Evolutionary conservation across 2,113 vertebrate species (phyloP), one percentile per base, ranked within the genome.

Genomic region (Andinoacara biseriatus): DNA sequence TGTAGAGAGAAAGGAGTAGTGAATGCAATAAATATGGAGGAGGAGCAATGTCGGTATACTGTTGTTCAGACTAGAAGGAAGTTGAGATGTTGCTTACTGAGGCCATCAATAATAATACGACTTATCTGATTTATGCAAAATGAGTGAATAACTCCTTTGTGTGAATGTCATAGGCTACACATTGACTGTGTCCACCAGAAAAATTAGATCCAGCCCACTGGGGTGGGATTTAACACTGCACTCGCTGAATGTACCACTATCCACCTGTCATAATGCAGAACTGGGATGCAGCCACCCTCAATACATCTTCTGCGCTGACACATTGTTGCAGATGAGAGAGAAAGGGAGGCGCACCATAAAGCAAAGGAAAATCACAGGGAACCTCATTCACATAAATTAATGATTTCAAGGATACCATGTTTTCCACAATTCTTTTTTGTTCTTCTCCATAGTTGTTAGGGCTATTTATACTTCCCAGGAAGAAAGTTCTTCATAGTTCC

Each of bases 21-120:
- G 26, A 69, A 69, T 77, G 61, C 76, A 80, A 49, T 78, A 58
- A 87, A 87, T 78, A 87, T 74, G 54, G 57, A 87, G 20, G 31
- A 38, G 40, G 58, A 3, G 35, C 62, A 56, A 80, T 38, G 26
- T 61, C 83, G 80, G 72, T 74, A 67, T 20, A 49, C 8, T 59
- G 14, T 24, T 60, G 63, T 58, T 82, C 81, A 63, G 65, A 56
- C n/a, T 58, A 22, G 22, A 67, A 75, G 78, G 20, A 54, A 59
- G 59, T 58, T 75, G 26, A 72, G 43, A 54, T 78, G 38, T 78
- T 38, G 33, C 31, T 65, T 49, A 58, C 35, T 15, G 3, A 78
- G 62, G 38, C 29, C 46, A 80, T 57, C 24, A 58, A 57, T 57
- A 80, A 80, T 67, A 67, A 43, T 18, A 58, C 3, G 18, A 54